These are phyloP conservation scores for Drosophila colorata DNA, from an alignment of 2,888 invertebrate species.

Conservation along the genomic window DNA sequence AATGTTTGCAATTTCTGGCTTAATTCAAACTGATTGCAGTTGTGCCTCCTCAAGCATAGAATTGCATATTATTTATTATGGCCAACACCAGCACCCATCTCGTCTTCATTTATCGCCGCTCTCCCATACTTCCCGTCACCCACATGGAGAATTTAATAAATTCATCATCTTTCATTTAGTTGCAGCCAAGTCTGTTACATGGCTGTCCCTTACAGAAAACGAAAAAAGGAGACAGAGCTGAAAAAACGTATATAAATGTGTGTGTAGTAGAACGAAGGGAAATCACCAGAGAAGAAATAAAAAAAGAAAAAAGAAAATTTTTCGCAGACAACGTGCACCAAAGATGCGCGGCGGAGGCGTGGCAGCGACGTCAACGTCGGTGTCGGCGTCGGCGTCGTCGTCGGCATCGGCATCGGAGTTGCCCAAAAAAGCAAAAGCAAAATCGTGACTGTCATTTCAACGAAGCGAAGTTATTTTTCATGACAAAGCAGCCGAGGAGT, in stretches of 20 bases:
- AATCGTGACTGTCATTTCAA: conserved; percentile 79
- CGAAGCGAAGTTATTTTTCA: conserved; percentile 79
- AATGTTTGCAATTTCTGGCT: conserved; percentile 3
- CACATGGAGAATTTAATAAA: conserved; percentile 71
- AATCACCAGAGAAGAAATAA: conserved; percentile 35
- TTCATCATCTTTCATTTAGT: conserved; percentile 79
- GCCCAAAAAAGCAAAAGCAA: conserved; percentile 69
- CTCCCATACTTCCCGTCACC: not conserved
- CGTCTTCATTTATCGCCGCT: not conserved
- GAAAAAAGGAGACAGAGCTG: conserved; percentile 1
- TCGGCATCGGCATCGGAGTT: conserved; percentile 44
- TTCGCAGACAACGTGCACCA: conserved; percentile 45
- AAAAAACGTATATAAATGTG: conserved; percentile 47
- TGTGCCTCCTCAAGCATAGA: conserved; percentile 21
- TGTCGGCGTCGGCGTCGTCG: conserved; percentile 1
- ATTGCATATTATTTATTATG: conserved; percentile 39
- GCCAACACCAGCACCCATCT: conserved; percentile 2
- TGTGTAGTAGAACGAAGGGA: conserved; percentile 49
- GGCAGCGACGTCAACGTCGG: conserved; percentile 22
- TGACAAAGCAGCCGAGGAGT: conserved; percentile 74
- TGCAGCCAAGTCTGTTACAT: conserved; percentile 57
- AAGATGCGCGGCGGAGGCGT: conserved; percentile 47
- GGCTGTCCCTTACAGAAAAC: conserved; percentile 18
- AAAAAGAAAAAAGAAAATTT: conserved; percentile 18
- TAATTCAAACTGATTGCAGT: conserved; percentile 24